Conservation (phyloP, 2,888 invertebrate genomes). For the Apamea crenata region DNA sequence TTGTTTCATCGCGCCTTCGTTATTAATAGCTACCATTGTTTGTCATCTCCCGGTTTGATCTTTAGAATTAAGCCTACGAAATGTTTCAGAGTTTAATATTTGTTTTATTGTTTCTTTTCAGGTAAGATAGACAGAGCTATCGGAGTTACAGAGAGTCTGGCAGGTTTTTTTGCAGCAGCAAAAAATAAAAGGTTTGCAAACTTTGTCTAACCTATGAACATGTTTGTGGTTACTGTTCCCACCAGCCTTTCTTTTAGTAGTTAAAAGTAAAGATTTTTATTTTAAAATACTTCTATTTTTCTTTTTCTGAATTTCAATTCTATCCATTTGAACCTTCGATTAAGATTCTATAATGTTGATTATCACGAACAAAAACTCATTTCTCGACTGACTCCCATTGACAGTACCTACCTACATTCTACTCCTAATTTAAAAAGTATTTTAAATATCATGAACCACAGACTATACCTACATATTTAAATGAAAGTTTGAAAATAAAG, state of each 20-base stretch:
- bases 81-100: not conserved
- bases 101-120: slow-evolving; percentile 29
- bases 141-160: not conserved
- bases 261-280: not conserved
- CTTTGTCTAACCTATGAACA: not conserved
- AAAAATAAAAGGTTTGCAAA: not conserved
- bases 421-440: no score
- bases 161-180: not conserved
- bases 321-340: no score
- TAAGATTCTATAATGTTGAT: no score
- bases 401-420: no score
- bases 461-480: no score
- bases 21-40: not conserved
- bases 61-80: not conserved
- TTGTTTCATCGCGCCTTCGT: slow-evolving; percentile 2
- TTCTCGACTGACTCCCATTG: no score
- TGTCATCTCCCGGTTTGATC: not conserved
- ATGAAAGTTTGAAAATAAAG: not conserved
- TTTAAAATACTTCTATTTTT: not conserved
- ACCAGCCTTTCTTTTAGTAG: not conserved
- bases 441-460: no score
- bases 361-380: no score
- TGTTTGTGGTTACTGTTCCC: not conserved
- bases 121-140: slow-evolving; percentile 20
- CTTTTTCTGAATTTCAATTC: not conserved